These are phyloP conservation scores for Drosophila bifasciata DNA, from an alignment of 1,140 invertebrate species.

Conservation along the genomic window DNA sequence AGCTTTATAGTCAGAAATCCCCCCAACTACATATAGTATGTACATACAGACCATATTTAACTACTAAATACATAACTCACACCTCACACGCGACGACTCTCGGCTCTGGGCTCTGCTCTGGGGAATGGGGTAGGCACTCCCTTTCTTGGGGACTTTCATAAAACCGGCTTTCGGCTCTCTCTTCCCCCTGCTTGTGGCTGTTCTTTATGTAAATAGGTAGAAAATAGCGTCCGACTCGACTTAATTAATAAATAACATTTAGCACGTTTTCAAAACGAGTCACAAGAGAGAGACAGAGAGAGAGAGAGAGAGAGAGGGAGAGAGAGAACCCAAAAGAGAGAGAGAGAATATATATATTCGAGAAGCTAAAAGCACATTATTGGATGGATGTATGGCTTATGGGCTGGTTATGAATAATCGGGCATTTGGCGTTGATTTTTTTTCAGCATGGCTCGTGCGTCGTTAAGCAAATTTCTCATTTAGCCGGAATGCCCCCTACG, in stretches of 20 bases:
- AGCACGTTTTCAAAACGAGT: conserved; percentile 58
- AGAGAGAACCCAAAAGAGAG: conserved; percentile 1
- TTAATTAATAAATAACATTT: conserved; percentile 83
- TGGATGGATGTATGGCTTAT: conserved; percentile 30
- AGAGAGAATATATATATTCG: conserved; percentile 5
- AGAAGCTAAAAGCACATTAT: conserved; percentile 36
- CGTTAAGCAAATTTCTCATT: conserved; percentile 43
- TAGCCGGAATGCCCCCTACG: conserved; percentile 37
- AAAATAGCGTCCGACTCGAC: conserved; percentile 67
- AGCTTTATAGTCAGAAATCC: conserved; percentile 49
- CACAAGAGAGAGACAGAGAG: neutral
- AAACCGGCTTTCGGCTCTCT: conserved; percentile 47
- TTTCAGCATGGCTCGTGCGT: conserved; percentile 59
- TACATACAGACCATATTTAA: conserved; percentile 34
- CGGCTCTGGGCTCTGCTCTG: conserved; percentile 1
- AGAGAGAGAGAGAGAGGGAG: neutral
- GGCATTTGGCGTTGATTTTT: conserved; percentile 68
- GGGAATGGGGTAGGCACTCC: conserved; percentile 56
- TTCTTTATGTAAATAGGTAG: conserved; percentile 55
- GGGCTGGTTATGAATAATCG: conserved; percentile 70
- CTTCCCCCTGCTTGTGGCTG: too few relatives aligned
- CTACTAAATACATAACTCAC: conserved; percentile 49
- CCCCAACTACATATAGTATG: neutral
- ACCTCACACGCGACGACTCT: conserved; percentile 51
- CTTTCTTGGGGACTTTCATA: conserved; percentile 52